Conservation (phyloP, 2,797 vertebrate genomes). For the Enteromius afrohamiltoni region DNA sequence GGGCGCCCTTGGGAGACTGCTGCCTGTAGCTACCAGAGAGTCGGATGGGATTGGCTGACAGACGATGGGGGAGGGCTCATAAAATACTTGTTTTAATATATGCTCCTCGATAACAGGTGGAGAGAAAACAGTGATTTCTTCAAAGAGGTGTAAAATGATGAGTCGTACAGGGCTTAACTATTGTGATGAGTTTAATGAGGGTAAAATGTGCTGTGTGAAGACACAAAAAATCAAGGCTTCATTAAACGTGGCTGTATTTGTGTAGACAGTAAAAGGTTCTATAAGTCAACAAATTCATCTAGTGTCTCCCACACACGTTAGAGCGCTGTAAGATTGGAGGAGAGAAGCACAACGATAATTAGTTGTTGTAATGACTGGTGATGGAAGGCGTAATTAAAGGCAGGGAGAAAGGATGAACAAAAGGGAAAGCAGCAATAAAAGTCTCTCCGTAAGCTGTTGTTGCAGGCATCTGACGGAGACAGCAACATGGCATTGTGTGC, state of each 20-base stretch:
- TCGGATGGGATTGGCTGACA: conserved; percentile 61
- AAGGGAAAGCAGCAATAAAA: conserved; percentile 62
- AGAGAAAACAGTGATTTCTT: conserved; percentile 39
- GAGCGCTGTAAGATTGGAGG: conserved; percentile 8
- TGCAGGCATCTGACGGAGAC: conserved; percentile 64
- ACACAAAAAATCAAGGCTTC: neutral
- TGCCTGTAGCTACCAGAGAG: conserved; percentile 73
- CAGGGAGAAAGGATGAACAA: conserved; percentile 43
- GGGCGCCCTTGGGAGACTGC: conserved; percentile 70
- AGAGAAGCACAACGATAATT: conserved; percentile 63
- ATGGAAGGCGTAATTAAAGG: conserved; percentile 72
- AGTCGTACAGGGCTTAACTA: conserved; percentile 13
- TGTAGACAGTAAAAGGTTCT: conserved; percentile 6
- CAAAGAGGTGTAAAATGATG: conserved; percentile 30
- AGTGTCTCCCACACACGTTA: neutral
- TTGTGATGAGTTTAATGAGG: conserved; percentile 34
- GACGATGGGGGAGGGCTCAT: conserved; percentile 47
- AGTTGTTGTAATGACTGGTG: conserved; percentile 66
- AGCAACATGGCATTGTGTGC: conserved; percentile 48
- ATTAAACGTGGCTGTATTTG: conserved; percentile 20
- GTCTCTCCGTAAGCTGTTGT: conserved; percentile 66
- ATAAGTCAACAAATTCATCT: neutral
- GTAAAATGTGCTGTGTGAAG: neutral
- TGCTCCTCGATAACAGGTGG: conserved; percentile 33
- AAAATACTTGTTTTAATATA: neutral